Percentiles rank a stretch among this genome's conserved stretches.
Conservation (phyloP, 2,888 invertebrate genomes). For the Rhynchonema sp. region DNA sequence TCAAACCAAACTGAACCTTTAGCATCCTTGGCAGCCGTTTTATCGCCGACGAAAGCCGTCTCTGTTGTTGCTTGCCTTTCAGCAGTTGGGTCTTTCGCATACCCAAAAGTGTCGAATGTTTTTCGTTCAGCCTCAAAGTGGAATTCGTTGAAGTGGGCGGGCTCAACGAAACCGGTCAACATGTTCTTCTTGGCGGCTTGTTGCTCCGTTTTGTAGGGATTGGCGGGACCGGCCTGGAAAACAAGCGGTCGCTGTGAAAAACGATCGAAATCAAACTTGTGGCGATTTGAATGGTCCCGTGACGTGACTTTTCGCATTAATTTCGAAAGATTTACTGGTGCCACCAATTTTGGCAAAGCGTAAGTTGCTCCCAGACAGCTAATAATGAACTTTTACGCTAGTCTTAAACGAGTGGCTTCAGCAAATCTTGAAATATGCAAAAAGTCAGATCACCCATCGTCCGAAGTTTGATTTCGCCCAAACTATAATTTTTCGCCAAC, state of each 20-base stretch:
- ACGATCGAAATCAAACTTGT: neutral
- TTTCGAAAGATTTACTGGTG: neutral
- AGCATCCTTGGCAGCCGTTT: neutral
- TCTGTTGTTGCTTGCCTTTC: conserved; percentile 22
- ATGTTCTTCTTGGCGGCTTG: conserved; percentile 70
- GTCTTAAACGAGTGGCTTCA: too few relatives aligned
- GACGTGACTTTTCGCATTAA: neutral
- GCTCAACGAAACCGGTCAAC: conserved; percentile 77
- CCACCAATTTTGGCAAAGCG: too few relatives aligned
- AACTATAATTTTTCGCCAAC: too few relatives aligned
- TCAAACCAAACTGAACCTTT: neutral
- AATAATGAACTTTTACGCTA: too few relatives aligned
- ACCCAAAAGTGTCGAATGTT: conserved; percentile 32
- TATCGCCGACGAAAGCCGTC: neutral
- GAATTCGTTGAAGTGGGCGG: conserved; percentile 82
- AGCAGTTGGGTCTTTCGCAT: conserved; percentile 78
- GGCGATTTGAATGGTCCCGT: neutral
- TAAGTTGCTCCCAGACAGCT: too few relatives aligned
- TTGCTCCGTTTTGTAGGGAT: conserved; percentile 77
- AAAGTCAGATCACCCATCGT: too few relatives aligned
- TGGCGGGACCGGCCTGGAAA: conserved; percentile 54
- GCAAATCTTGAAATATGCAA: too few relatives aligned
- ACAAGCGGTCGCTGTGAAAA: neutral
- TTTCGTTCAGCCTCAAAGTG: conserved; percentile 22
- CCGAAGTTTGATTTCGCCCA: too few relatives aligned